Base-by-base conservation (phyloP, 1,140 invertebrate species). In the Macrobrachium nipponense region DNA sequence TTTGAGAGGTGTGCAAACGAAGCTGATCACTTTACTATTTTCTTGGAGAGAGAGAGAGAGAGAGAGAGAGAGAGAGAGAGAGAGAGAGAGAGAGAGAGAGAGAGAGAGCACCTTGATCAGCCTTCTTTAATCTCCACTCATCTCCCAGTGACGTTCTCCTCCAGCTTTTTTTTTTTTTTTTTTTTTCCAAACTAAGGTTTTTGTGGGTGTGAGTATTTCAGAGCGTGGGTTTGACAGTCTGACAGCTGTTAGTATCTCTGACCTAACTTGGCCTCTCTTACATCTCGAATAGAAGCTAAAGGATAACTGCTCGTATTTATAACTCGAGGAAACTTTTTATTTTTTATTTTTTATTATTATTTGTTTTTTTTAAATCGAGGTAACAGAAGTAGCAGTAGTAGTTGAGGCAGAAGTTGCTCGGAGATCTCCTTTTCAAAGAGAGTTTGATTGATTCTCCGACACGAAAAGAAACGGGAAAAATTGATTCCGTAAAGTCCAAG, bases 381-480 rank as follows among this genome's bases (percentile, higher is more conserved):
- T 61, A 17, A 27, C 58, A 62, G 68, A 73, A 61, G 62, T 43
- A 66, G 44, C 51, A 68, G 44, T 23, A 68, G 17, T 14, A 68
- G 66, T 20, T 36, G 66, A 68, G 11, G n/a, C n/a, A 68, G n/a
- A 36, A 68, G 66, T 14, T 36, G n/a, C n/a, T 68, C 66, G 66
- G 51, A 51, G 8, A 51, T 51, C 51, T 51, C 51, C 8, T 51
- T 7, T 51, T 51, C 72, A 66, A 66, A 70, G 77, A 68, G 75
- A 86, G 68, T 73, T 73, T 86, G 83, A 86, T 80, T 86, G 83
- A 86, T 86, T 72, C 78, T 80, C 83, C 66, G 14, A 68, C 76
- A 72, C 83, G 83, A 86, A 86, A 86, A 86, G 83, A 80, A 86
- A 86, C 77, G 83, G 80, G 83, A 86, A 86, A 86, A 86, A 86